Base-by-base conservation (phyloP, 2,888 invertebrate genomes). In the Ichneumon xanthorius region DNA sequence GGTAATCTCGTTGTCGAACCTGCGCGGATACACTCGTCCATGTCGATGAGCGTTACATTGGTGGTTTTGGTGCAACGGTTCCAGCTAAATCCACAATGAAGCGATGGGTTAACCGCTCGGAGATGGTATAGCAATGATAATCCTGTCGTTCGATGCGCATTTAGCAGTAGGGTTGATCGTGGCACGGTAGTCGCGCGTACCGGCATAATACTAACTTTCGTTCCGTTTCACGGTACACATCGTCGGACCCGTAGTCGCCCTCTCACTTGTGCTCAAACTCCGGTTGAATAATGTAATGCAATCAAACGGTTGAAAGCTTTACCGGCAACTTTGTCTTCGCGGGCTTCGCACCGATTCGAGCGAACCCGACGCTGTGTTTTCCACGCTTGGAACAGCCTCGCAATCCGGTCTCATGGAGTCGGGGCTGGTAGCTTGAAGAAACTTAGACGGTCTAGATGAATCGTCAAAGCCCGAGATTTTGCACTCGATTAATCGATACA, bases 241-340 rank as follows among this genome's bases (percentile, higher is more conserved):
- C 70, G 71, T 48, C 61, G 61, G 50, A 72, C 70, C 70, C 70
- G 14, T 30, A 72, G 53, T 58, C 67, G 48, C 67, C 26, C 61
- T 16, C 33, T 76, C 82, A 55, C 65, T 82, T 71, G 71, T 40
- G 63, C 50, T 79, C 50, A 71, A 79, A 72, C 79, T 79, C 53
- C 79, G 87, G 86, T 87, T 87, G 89, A 90, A 91, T 89, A 89
- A 89, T 88, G 87, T 89, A 89, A 90, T 88, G 89, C 89, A 89
- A 90, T 92, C 89, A 89, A 91, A 90, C 88, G 89, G 89, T 87
- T 89, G 88, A 90, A 90, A 91, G 89, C 88, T 90, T 89, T 90
- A 91, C 89, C 90, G 89, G 89, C 87, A 91, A 90, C 89, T 91
- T 90, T 85, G 88, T 80, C 85, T 79, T 63, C 81, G 55, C 82